Base-by-base conservation (phyloP, 2,113 vertebrate species). In the Tragelaphus scriptus region DNA sequence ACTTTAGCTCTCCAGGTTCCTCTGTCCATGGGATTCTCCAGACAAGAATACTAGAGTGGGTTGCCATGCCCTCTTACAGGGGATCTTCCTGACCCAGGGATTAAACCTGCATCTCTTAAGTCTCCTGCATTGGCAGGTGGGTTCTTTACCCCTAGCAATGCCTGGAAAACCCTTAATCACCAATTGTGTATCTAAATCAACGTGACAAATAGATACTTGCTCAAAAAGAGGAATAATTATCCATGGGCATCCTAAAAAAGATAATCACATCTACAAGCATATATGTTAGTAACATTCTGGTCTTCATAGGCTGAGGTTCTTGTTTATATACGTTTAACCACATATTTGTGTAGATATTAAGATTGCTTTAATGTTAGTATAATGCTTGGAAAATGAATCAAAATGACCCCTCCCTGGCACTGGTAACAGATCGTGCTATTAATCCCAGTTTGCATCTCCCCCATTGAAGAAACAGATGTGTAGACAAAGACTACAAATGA, bases 281-380 rank as follows among this genome's bases (percentile, higher is more conserved):
- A 32, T 77, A 53, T 9, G 47, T 53, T 56, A 56, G 51, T 84
- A 79, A 82, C 65, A n/a, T 21, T 68, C 51, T 85, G 8, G 55
- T 88, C 55, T 47, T 92, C 63, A 23, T 2, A 71, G 71, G 47
- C 58, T 79, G 55, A 21, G 36, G 21, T 19, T 93, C 90, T 95
- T 95, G 68, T 95, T 93, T 90, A 65, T 65, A 58, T 87, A 80
- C 25, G 49, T 63, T 85, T 68, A 92, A 95, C 56, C 91, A 91
- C 58, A 51, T 80, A 49, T 47, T n/a, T 80, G 19, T 65, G 59
- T 49, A 44, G 40, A 56, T 90, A 65, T 32, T 82, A 86, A 91
- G 90, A 79, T 26, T 85, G 36, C 17, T 94, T 96, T 91, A 93
- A 89, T 10, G 36, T 92, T 93, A 88, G 59, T 19, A 86, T 49